Conservation (phyloP, 2,113 vertebrate genomes). For the Meriones unguiculatus region DNA sequence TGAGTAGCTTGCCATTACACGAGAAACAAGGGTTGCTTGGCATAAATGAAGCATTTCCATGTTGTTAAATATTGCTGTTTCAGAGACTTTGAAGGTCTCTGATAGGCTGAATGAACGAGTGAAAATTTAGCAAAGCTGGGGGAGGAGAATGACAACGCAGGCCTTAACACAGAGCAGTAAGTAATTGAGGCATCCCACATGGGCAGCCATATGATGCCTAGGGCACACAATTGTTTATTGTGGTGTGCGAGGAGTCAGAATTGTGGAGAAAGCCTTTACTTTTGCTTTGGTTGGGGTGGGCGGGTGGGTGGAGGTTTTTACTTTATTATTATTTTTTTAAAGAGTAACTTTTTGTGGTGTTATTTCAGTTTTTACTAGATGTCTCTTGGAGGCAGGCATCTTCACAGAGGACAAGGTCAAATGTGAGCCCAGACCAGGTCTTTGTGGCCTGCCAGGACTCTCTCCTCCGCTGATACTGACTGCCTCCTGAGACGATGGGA, state of each 20-base stretch:
- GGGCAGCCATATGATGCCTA: slow-evolving; percentile 6
- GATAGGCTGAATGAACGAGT: not conserved
- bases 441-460: not conserved
- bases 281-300: not conserved
- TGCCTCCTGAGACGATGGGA: not conserved
- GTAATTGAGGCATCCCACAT: not conserved
- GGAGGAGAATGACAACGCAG: slow-evolving; percentile 27
- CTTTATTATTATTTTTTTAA: slow-evolving; percentile 1
- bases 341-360: slow-evolving; percentile 71
- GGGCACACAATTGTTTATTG: slow-evolving; percentile 47
- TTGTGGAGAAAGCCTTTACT: slow-evolving; percentile 63
- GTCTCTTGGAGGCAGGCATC: not conserved
- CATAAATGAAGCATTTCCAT: not conserved
- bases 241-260: slow-evolving; percentile 64
- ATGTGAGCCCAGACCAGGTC: not conserved
- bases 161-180: slow-evolving; percentile 28
- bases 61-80: slow-evolving; percentile 62
- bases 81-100: not conserved
- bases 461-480: accelerated
- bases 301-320: not conserved
- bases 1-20: not conserved
- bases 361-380: slow-evolving; percentile 57
- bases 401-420: not conserved
- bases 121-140: slow-evolving; percentile 61
- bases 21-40: slow-evolving; percentile 59